Conservation (phyloP, 2,797 vertebrate species). For the Peromyscus melanophrys region DNA sequence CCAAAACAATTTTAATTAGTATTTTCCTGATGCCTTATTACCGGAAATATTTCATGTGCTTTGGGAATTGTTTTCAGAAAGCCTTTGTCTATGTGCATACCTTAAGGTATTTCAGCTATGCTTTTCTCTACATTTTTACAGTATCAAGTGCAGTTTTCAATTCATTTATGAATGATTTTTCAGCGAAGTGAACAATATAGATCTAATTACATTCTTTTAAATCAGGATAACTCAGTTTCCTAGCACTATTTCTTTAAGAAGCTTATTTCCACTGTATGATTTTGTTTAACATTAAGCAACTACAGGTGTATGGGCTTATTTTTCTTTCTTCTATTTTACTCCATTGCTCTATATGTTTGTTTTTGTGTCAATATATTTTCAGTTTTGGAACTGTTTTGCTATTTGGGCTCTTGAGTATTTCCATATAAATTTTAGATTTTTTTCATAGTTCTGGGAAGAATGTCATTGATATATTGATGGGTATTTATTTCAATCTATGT, state of each 20-base stretch:
- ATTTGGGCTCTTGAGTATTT: background rate
- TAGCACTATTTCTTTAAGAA: background rate
- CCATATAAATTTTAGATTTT: background rate
- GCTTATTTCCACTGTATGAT: background rate
- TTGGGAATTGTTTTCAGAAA: background rate
- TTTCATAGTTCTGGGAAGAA: background rate
- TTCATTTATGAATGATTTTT: background rate
- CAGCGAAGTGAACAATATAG: background rate
- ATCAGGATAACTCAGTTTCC: background rate
- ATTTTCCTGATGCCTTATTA: background rate
- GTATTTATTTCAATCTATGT: background rate
- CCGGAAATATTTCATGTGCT: background rate
- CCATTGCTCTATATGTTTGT: background rate
- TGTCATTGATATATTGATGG: background rate
- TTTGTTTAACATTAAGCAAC: background rate
- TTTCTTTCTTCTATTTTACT: background rate
- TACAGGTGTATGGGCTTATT: background rate
- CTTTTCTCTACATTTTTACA: background rate
- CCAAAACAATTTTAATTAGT: background rate
- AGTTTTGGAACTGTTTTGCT: background rate
- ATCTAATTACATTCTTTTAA: background rate
- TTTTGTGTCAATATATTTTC: background rate
- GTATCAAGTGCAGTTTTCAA: background rate
- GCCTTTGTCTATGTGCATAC: background rate
- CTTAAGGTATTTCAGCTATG: background rate